Evolutionary conservation across 2,888 invertebrate species (phyloP), one percentile per base, ranked within the genome.

Genomic region (Trachelus tabidus): DNA sequence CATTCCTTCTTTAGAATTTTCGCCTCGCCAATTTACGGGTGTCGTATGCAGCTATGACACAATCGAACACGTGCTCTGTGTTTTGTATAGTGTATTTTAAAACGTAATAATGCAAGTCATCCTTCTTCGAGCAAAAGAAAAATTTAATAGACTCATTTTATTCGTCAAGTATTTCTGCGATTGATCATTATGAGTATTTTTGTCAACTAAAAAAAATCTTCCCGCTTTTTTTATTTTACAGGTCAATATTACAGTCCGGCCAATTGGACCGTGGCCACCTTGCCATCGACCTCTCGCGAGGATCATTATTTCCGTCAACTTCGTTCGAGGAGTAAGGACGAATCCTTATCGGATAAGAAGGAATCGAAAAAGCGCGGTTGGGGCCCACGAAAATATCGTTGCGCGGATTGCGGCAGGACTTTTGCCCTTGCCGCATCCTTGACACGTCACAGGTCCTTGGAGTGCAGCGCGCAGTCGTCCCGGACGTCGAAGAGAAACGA

Each of bases 231-330:
- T 75, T 78, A 81, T 84, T 12, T 73, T 73, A 30, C 73, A 73
- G 73, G 35, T 34, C 73, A 81, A 40, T 4, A 79, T 77, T 90
- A 89, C 80, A 89, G 88, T 81, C 81, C 89, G 56, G 79, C 89
- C n/a, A 89, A 89, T 77, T 90, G 90, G 90, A 88, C 88, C 33
- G 85, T 89, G 30, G 81, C 87, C 56, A 86, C 88, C 1, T 75
- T 89, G 69, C 89, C 89, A 9, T 86, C 88, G n/a, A 84, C 73
- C n/a, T 34, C 34, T 33, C 30, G 69, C 0, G 12, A 83, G 40
- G 82, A 83, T 11, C 75, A 71, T 35, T 73, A 30, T 30, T 81
- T 81, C 4, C 85, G 89, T 12, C 86, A 87, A 0, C 80, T 89
- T 0, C 89, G 90, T 3, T 90, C 89, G 34, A 89, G 85, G 82